A percentile compares a stretch with the other conserved stretches of the same genome.
These are phyloP conservation scores for Argopecten irradians DNA, from an alignment of 1,140 invertebrate species.

Conservation along the genomic window DNA sequence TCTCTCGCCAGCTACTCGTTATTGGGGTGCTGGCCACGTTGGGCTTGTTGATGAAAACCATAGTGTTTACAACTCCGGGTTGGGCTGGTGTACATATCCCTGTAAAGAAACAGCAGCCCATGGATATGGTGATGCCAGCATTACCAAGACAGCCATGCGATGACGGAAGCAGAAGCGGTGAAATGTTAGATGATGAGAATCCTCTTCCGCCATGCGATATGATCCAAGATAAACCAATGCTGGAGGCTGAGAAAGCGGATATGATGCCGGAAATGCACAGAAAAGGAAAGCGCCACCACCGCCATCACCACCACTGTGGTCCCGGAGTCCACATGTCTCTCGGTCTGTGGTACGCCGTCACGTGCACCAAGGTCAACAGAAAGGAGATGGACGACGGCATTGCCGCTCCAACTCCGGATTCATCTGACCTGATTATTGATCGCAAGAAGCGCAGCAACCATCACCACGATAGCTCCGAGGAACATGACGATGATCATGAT, in stretches of 20 bases:
- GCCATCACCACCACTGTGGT: conserved; percentile 19
- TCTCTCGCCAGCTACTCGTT: neutral
- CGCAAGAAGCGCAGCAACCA: neutral
- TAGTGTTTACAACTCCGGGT: neutral
- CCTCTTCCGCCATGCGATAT: neutral
- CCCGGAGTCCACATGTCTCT: neutral
- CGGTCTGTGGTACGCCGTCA: neutral
- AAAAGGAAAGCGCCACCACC: neutral
- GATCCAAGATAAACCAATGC: neutral
- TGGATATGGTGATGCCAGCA: neutral
- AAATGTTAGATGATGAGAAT: neutral
- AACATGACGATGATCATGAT: neutral
- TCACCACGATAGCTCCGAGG: neutral
- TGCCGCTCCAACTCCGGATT: neutral
- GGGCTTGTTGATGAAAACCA: neutral
- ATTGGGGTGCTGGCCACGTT: neutral
- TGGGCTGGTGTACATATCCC: neutral
- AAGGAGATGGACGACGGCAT: neutral
- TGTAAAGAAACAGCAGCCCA: neutral
- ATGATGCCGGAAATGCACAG: neutral
- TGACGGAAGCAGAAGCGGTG: neutral
- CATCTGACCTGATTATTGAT: neutral
- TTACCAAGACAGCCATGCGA: no score
- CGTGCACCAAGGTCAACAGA: neutral
- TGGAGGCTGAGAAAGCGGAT: neutral